These are phyloP conservation scores for Margaritifera margaritifera DNA, from an alignment of 2,888 invertebrate species.

Conservation along the genomic window DNA sequence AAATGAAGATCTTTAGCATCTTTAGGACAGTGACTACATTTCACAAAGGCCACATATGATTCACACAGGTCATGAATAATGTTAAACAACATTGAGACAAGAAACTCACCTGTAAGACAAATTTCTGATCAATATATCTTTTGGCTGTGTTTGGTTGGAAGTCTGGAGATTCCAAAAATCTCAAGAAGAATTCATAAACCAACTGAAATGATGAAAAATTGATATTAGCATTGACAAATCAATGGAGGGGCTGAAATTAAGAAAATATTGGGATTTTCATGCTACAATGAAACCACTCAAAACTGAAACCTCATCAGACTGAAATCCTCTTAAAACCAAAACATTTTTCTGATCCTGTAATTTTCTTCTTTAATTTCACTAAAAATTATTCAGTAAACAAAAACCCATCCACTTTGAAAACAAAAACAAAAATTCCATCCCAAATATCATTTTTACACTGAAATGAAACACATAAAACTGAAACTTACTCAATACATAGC, in stretches of 20 bases:
- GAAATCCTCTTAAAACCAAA: too few species aligned
- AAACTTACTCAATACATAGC: too few species aligned
- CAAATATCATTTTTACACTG: too few species aligned
- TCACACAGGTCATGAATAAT: not conserved
- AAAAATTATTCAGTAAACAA: too few species aligned
- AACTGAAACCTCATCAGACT: too few species aligned
- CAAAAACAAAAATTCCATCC: too few species aligned
- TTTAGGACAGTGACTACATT: not conserved
- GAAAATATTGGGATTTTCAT: not conserved
- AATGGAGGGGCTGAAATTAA: not conserved
- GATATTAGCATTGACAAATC: not conserved
- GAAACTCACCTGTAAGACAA: conserved; percentile 86
- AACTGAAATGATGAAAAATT: conserved; percentile 60
- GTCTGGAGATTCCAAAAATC: conserved; percentile 77
- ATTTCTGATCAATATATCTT: conserved; percentile 95
- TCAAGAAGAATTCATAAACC: conserved; percentile 73
- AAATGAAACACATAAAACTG: too few species aligned
- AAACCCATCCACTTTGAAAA: too few species aligned
- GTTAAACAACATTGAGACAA: not conserved
- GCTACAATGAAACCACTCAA: too few species aligned
- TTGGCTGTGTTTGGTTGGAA: conserved; percentile 94
- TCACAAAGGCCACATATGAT: not conserved
- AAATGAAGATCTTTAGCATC: not conserved
- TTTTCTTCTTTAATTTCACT: too few species aligned
- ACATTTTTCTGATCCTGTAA: too few species aligned